Conservation (phyloP, 2,888 invertebrate species). For the Drosophila sordidapex region DNA sequence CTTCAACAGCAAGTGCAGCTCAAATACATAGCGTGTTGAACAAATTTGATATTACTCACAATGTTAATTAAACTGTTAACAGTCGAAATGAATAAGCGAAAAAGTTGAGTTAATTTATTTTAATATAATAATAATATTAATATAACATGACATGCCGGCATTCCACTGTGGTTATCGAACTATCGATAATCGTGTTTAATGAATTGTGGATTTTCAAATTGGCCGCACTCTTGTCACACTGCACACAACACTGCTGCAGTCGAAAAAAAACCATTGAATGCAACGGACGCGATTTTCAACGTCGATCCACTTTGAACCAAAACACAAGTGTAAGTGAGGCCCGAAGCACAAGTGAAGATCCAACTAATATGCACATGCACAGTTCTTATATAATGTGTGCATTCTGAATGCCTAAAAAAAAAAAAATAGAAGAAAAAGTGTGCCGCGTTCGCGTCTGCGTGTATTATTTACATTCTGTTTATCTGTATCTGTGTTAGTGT, state of each 20-base stretch:
- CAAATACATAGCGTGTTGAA: neutral
- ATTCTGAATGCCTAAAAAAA: slow-evolving; percentile 34
- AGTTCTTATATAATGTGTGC: slow-evolving; percentile 56
- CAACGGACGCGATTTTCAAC: slow-evolving; percentile 28
- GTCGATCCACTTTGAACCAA: slow-evolving; percentile 41
- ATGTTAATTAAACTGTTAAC: neutral
- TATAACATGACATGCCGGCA: neutral
- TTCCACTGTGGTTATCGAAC: neutral
- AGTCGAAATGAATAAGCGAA: neutral
- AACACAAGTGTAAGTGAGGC: slow-evolving; percentile 74
- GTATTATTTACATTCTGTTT: slow-evolving; percentile 21
- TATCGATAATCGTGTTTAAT: slow-evolving; percentile 2
- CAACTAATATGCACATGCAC: slow-evolving; percentile 55
- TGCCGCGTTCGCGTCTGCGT: slow-evolving; percentile 14
- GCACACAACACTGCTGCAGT: slow-evolving; percentile 37
- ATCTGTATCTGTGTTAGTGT: slow-evolving; percentile 17
- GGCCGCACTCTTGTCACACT: slow-evolving; percentile 37
- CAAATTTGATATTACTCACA: neutral
- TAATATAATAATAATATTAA: neutral
- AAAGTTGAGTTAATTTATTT: neutral
- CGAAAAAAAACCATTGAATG: slow-evolving; percentile 54
- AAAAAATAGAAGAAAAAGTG: slow-evolving; percentile 6
- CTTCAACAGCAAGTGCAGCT: neutral
- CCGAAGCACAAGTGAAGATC: slow-evolving; percentile 52
- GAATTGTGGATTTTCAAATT: neutral